Conservation (phyloP, 2,113 vertebrate genomes). For the Alligator mississippiensis region DNA sequence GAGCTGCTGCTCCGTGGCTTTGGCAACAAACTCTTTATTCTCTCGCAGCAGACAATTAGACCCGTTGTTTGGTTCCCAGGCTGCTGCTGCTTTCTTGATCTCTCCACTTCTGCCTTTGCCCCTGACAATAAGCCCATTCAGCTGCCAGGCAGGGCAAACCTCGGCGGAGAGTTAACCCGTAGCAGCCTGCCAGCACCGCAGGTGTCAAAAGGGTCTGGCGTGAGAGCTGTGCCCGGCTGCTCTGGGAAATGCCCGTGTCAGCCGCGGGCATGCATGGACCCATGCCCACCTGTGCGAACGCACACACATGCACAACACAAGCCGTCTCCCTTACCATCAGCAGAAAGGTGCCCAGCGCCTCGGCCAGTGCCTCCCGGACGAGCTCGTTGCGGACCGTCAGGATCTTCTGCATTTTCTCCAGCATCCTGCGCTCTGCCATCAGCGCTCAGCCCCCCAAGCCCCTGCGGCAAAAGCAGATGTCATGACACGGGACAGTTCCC, state of each 20-base stretch:
- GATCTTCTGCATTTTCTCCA: background rate
- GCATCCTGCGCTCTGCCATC: background rate
- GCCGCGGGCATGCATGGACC: background rate
- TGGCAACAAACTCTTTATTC: background rate
- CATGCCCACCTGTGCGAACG: background rate
- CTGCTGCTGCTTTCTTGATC: background rate
- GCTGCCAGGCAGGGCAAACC: background rate
- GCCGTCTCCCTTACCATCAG: slow-evolving; percentile 81
- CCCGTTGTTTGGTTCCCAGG: background rate
- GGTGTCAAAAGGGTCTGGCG: background rate
- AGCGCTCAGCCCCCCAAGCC: fast-evolving
- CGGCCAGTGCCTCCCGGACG: slow-evolving; percentile 80
- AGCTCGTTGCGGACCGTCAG: slow-evolving; percentile 55
- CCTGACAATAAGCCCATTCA: background rate
- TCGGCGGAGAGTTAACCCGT: background rate
- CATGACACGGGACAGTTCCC: slow-evolving; percentile 16
- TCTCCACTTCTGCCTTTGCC: background rate
- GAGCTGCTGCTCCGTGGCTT: background rate
- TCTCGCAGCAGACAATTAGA: background rate
- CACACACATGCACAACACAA: fast-evolving
- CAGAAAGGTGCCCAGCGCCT: slow-evolving; percentile 82
- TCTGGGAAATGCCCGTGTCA: background rate
- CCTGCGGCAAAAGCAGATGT: slow-evolving; percentile 41
- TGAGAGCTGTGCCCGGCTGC: background rate
- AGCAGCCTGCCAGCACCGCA: background rate